phyloP scores from a whole-genome alignment of 2,797 vertebrate species.

The Perodicticus potto region DNA sequence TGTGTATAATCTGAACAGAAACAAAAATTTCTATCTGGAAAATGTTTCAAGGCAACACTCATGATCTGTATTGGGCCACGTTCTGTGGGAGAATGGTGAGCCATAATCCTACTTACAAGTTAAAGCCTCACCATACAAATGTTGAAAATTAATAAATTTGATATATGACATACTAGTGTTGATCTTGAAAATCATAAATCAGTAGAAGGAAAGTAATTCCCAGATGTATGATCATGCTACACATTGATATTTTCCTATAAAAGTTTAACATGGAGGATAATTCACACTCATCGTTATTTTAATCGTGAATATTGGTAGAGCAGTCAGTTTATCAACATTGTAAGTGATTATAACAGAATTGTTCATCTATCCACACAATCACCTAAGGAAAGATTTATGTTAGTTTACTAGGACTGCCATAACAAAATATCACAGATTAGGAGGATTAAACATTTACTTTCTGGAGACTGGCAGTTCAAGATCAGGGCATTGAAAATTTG shows the following conservation, averaged over 20 bases:
- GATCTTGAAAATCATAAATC: not conserved
- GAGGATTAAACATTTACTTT: not conserved
- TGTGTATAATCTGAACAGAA: not conserved
- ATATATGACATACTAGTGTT: not conserved
- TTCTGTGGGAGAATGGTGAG: not conserved
- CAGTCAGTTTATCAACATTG: constrained; percentile 1
- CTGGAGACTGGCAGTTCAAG: not conserved
- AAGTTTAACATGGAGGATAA: not conserved
- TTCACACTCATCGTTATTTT: constrained; percentile 44
- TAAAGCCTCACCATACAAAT: constrained; percentile 35
- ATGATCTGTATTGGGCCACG: not conserved
- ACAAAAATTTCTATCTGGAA: constrained; percentile 2
- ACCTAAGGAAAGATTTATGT: not conserved
- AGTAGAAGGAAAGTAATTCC: constrained; percentile 13
- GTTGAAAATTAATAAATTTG: constrained; percentile 49
- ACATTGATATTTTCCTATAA: constrained; percentile 3
- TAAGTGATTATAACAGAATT: constrained; percentile 14
- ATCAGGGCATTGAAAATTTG: not conserved
- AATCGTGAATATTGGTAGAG: constrained; percentile 37
- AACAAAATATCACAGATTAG: not conserved
- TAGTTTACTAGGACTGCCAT: not conserved
- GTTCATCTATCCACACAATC: not conserved
- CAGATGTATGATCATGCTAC: not conserved
- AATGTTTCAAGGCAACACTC: constrained; percentile 30
- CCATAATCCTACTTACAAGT: constrained; percentile 11